Percentiles rank a stretch among this genome's conserved stretches.
phyloP scores from a whole-genome alignment of 2,888 invertebrate genomes.

The Lysandra bellargus region DNA sequence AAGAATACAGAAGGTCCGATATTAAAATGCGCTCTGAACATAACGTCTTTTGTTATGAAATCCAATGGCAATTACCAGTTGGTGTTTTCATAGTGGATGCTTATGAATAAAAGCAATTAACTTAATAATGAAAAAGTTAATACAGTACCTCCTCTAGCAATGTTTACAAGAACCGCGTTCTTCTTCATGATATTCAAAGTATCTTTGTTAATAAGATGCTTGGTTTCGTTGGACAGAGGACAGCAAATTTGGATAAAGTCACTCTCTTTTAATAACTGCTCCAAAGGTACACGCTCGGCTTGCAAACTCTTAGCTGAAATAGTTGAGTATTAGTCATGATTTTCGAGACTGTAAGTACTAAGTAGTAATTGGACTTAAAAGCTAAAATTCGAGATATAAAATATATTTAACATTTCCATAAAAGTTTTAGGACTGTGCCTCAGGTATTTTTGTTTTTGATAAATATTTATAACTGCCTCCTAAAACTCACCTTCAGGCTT shows the following conservation, averaged over 20 bases:
- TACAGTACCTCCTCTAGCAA: slow-evolving; percentile 83
- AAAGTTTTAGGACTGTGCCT: too few species aligned
- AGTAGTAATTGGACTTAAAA: too few species aligned
- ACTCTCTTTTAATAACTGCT: slow-evolving; percentile 84
- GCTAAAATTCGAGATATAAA: not conserved
- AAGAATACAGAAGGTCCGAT: not conserved
- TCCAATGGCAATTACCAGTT: not conserved
- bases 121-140: not conserved
- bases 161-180: slow-evolving; percentile 87
- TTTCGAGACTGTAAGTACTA: too few species aligned
- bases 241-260: slow-evolving; percentile 88
- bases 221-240: slow-evolving; percentile 85
- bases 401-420: not conserved
- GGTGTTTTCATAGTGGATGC: not conserved
- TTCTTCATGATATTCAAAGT: slow-evolving; percentile 88
- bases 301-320: slow-evolving; percentile 72
- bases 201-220: slow-evolving; percentile 83
- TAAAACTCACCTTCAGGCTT: slow-evolving; percentile 78
- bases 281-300: slow-evolving; percentile 83
- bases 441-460: too few species aligned
- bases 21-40: not conserved
- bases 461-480: too few species aligned
- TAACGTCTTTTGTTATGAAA: not conserved
- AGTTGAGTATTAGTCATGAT: too few species aligned
- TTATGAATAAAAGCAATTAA: not conserved